Conservation (phyloP, 92 coral and sea anemone species). For the Chrysogorgia sp. region DNA sequence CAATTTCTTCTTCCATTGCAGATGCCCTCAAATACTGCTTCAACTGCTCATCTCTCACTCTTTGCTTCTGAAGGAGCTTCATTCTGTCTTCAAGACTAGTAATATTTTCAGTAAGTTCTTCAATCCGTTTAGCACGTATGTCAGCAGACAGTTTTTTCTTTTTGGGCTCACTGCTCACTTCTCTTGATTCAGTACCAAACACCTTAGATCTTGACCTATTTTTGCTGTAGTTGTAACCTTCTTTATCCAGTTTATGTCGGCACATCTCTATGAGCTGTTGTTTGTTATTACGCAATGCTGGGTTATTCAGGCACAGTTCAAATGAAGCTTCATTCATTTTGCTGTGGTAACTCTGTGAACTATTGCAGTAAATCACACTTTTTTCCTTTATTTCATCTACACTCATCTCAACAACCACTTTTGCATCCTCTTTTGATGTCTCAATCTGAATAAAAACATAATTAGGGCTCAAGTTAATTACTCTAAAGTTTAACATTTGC, state of each 20-base stretch:
- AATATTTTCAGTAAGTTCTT: background rate
- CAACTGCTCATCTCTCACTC: conserved; percentile 5
- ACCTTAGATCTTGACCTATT: conserved; percentile 4
- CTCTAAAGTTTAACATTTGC: background rate
- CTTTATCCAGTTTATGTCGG: background rate
- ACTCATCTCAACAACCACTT: background rate
- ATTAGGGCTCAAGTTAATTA: too few species aligned
- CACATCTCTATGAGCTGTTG: background rate
- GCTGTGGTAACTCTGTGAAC: conserved; percentile 5
- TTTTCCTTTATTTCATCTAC: background rate
- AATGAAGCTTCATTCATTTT: conserved; percentile 3
- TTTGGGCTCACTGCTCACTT: background rate
- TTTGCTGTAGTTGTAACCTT: conserved; percentile 10
- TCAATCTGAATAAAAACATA: background rate
- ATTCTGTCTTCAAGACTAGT: conserved; percentile 7
- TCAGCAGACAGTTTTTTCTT: background rate
- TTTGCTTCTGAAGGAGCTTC: background rate
- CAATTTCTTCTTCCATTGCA: conserved; percentile 4
- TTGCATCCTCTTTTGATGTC: background rate
- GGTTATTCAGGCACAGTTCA: background rate
- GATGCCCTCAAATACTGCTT: conserved; percentile 12
- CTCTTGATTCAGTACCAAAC: too few species aligned
- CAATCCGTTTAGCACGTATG: background rate
- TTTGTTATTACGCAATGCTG: conserved; percentile 2
- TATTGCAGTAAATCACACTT: conserved; percentile 2